A percentile compares a stretch with the other conserved stretches of the same genome.
Conservation (phyloP, 1,140 invertebrate species). For the Caenorhabditis tropicalis region DNA sequence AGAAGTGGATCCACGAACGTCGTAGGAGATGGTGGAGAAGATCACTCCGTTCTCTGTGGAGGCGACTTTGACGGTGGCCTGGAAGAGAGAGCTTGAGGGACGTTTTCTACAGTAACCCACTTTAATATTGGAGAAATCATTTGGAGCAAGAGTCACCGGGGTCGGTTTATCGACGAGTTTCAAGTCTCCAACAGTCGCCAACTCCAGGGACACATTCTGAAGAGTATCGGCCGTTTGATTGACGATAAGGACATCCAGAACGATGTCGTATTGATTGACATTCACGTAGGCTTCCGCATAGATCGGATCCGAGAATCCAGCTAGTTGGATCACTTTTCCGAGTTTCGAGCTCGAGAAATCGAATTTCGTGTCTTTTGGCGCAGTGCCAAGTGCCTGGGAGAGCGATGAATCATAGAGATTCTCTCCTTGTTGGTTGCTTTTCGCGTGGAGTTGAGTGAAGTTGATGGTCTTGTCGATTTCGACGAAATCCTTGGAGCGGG, state of each 20-base stretch:
- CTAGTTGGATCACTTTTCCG: conserved; percentile 88
- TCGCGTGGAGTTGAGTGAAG: conserved; percentile 84
- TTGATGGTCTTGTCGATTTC: conserved; percentile 84
- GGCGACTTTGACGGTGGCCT: conserved; percentile 76
- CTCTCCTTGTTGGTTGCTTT: conserved; percentile 76
- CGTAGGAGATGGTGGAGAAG: conserved; percentile 93
- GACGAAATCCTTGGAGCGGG: conserved; percentile 3
- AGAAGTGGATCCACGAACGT: conserved; percentile 81
- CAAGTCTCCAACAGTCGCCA: conserved; percentile 93
- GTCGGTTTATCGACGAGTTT: conserved; percentile 96
- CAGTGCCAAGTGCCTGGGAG: conserved; percentile 84
- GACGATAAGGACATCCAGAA: conserved; percentile 93
- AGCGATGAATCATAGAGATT: conserved; percentile 94
- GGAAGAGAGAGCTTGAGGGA: background rate
- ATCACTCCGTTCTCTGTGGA: conserved; percentile 99
- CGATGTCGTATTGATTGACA: conserved; percentile 98
- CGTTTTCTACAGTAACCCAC: conserved; percentile 74
- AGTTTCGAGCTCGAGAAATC: conserved; percentile 77
- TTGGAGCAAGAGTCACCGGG: conserved; percentile 89
- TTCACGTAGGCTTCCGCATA: conserved; percentile 98
- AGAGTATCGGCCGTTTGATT: conserved; percentile 96
- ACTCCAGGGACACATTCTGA: conserved; percentile 95
- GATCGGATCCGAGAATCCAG: conserved; percentile 98
- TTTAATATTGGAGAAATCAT: conserved; percentile 97
- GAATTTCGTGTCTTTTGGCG: conserved; percentile 75